Conservation (phyloP, 1,140 invertebrate genomes). For the Heliconius hewitsoni region DNA sequence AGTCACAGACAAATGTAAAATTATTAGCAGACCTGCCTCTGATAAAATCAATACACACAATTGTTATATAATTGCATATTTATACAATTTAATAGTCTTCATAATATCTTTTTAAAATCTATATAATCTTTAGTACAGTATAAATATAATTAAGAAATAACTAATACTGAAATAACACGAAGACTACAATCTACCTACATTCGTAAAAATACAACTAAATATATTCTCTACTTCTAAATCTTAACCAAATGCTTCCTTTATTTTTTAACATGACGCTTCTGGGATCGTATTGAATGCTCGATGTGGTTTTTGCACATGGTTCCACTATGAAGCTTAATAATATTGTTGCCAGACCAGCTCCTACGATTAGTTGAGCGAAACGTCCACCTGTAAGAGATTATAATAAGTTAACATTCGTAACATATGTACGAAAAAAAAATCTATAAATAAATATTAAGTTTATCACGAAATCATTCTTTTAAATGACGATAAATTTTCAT, state of each 20-base stretch:
- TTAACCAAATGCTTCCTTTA: constrained; percentile 72
- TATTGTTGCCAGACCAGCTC: constrained; percentile 57
- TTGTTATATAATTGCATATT: not conserved
- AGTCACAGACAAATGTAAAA: not conserved
- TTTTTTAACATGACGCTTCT: constrained; percentile 76
- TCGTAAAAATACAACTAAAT: not conserved
- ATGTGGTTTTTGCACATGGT: constrained; percentile 63
- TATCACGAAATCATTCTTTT: too few relatives aligned
- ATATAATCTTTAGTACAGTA: too few relatives aligned
- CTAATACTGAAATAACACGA: constrained; percentile 11
- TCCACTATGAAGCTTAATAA: constrained; percentile 57
- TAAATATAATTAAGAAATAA: constrained; percentile 6
- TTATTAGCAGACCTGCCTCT: not conserved
- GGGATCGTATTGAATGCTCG: constrained; percentile 65
- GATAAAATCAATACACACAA: not conserved
- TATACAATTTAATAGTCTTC: not conserved
- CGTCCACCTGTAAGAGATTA: constrained; percentile 56
- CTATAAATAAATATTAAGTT: too few relatives aligned
- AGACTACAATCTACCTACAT: not conserved
- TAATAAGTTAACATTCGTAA: not conserved
- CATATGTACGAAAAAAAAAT: too few relatives aligned
- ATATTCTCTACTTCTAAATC: constrained; percentile 45
- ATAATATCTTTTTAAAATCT: too few relatives aligned
- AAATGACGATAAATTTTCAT: too few relatives aligned
- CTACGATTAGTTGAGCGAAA: constrained; percentile 65